phyloP scores from a whole-genome alignment of 2,888 invertebrate genomes.

The Hypena proboscidalis region DNA sequence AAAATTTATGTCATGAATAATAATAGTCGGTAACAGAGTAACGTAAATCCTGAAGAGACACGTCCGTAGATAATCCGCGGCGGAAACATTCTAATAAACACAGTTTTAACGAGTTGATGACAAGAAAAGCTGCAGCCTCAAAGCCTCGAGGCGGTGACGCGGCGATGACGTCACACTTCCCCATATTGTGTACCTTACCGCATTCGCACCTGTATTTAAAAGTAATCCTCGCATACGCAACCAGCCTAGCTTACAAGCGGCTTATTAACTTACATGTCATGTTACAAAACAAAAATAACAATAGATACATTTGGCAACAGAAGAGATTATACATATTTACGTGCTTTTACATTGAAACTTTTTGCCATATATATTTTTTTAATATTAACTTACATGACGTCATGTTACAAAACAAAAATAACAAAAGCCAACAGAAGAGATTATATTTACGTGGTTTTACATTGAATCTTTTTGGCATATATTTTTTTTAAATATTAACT shows the following conservation, averaged over 20 bases:
- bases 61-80: slow-evolving; percentile 72
- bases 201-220: slow-evolving; percentile 24
- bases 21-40: slow-evolving; percentile 76
- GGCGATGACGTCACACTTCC: slow-evolving; percentile 4
- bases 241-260: slow-evolving; percentile 15
- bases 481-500: too few species aligned
- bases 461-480: too few species aligned
- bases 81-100: slow-evolving; percentile 76
- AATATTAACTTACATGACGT: too few species aligned
- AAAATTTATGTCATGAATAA: slow-evolving; percentile 85
- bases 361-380: too few species aligned
- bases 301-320: slow-evolving; percentile 11
- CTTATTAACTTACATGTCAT: slow-evolving; percentile 29
- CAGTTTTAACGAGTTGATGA: slow-evolving; percentile 68
- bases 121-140: slow-evolving; percentile 49
- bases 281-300: slow-evolving; percentile 14
- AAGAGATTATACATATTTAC: slow-evolving; percentile 17
- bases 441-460: too few species aligned
- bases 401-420: too few species aligned
- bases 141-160: slow-evolving; percentile 4
- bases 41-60: slow-evolving; percentile 77
- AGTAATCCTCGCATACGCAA: slow-evolving; percentile 33
- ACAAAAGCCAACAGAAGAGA: too few species aligned
- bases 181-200: slow-evolving; percentile 11
- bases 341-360: too few species aligned